Base-by-base conservation (phyloP, 1,140 invertebrate genomes). In the Diorhabda carinulata region DNA sequence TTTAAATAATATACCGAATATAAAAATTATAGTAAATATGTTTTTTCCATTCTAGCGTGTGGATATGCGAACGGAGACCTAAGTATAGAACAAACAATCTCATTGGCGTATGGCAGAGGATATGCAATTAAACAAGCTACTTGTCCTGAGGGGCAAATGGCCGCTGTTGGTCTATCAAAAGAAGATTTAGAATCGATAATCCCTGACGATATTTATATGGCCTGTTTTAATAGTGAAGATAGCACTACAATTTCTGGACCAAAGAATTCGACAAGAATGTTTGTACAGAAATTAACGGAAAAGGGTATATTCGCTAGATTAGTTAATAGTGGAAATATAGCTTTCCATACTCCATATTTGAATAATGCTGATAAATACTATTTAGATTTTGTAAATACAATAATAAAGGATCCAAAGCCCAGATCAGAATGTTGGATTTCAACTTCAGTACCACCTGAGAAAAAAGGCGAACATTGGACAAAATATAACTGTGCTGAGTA, bases 341-440 rank as follows among this genome's bases (percentile, higher is more conserved):
- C 96, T 6, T 98, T 98, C 86, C 97, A 99, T 83, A 96, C 94
- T 74, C 91, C 92, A 80, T 96, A 95, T 78, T 95, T 99, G 78
- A 87, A 89, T 2, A 84, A 89, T 43, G 94, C 92, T 61, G 95
- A 90, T 58, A 90, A 93, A 3, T 89, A 88, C 2, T 7, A 43
- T n/a, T 10, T 62, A 2, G 43, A 62, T 8, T 62, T 43, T 10
- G 10, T 41, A 2, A 78, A 92, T 66, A 88, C 90, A 80, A 87
- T 96, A 41, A 92, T 98, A 67, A 86, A 89, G 0, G 86, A 85
- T 64, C 90, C 94, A 0, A 93, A 92, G 78, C 87, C 87, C 57
- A 87, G 97, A 61, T 88, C 91, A 2, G 72, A 85, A 0, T 88
- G 87, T 69, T 99, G 97, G 96, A 85, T 98, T 40, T 96, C 93